phyloP scores from a whole-genome alignment of 1,140 invertebrate species.

The Ylistrum balloti region DNA sequence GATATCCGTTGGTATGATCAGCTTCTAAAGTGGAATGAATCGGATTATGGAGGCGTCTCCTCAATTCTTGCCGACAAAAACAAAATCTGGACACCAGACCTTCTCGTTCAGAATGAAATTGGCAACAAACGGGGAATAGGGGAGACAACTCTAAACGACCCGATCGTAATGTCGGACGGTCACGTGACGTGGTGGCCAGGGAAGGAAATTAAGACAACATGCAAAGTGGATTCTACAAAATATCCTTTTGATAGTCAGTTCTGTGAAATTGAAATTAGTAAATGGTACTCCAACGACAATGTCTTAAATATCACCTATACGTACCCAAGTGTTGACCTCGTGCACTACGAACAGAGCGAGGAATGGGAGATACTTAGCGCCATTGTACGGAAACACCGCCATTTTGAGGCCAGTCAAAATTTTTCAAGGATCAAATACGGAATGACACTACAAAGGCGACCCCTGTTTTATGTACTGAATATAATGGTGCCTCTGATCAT shows the following conservation, averaged over 20 bases:
- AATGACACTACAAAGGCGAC: constrained; percentile 47
- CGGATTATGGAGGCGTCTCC: background rate
- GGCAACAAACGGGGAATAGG: constrained; percentile 12
- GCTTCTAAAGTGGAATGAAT: constrained; percentile 4
- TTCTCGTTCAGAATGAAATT: constrained; percentile 43
- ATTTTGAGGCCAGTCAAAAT: background rate
- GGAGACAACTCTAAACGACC: background rate
- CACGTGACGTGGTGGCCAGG: constrained; percentile 44
- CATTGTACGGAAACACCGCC: background rate
- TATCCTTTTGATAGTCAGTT: constrained; percentile 50
- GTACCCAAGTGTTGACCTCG: background rate
- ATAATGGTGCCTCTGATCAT: constrained; percentile 56
- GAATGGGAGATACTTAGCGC: constrained; percentile 47
- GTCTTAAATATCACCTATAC: background rate
- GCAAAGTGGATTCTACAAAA: constrained; percentile 45
- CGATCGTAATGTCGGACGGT: constrained; percentile 7
- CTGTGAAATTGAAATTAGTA: constrained; percentile 46
- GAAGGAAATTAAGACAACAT: constrained; percentile 46
- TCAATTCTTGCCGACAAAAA: background rate
- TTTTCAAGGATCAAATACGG: constrained; percentile 41
- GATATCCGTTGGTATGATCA: constrained; percentile 11
- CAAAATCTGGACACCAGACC: constrained; percentile 46
- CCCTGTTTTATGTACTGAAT: constrained; percentile 47
- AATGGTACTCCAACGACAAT: background rate
- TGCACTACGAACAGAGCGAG: constrained; percentile 32